Conservation (phyloP, 1,140 invertebrate genomes). For the Apis mellifera region DNA sequence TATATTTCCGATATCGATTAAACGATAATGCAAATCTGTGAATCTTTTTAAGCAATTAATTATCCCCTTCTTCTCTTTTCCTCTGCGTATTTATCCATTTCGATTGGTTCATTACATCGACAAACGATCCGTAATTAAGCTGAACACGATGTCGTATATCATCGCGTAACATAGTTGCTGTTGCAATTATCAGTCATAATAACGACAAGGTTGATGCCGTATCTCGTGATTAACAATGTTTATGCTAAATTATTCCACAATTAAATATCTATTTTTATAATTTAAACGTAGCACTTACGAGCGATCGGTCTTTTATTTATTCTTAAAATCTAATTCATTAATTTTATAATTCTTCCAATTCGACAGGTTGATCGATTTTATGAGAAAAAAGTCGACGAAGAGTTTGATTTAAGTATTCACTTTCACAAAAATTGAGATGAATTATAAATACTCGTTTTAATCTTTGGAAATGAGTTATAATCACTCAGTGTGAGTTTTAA, state of each 20-base stretch:
- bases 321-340: too few relatives aligned
- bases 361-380: too few relatives aligned
- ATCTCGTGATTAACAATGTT: not conserved
- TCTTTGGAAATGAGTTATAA: too few relatives aligned
- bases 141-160: not conserved
- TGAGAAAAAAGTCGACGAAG: too few relatives aligned
- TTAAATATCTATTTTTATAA: not conserved
- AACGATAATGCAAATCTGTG: too few relatives aligned
- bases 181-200: constrained; percentile 37
- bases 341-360: too few relatives aligned
- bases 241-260: constrained; percentile 23
- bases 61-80: not conserved
- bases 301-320: not conserved
- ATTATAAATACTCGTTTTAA: too few relatives aligned
- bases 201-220: constrained; percentile 8
- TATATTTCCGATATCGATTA: not conserved
- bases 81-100: not conserved
- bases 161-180: not conserved
- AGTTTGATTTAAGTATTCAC: too few relatives aligned
- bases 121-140: constrained; percentile 38
- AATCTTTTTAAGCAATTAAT: constrained; percentile 11
- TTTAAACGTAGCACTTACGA: too few relatives aligned
- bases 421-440: too few relatives aligned
- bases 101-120: constrained; percentile 26
- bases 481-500: too few relatives aligned